Evolutionary conservation across 2,888 invertebrate genomes (phyloP).

Genomic region (Scaptomyza polygonia): DNA sequence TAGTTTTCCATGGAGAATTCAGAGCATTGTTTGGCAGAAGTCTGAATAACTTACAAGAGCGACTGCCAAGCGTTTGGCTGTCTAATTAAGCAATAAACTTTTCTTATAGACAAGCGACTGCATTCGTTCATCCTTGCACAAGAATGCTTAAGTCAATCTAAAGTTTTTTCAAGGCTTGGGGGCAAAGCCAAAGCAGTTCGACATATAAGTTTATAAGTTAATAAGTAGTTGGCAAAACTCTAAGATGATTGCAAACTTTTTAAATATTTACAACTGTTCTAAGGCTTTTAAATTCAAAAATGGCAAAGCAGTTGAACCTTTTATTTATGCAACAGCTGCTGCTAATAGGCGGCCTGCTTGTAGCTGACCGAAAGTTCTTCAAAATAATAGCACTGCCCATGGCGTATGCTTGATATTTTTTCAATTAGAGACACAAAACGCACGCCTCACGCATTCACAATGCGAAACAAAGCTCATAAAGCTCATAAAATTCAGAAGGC

Average conservation of each 20-base stretch:
- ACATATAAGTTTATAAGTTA: constrained; percentile 13
- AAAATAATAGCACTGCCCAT: constrained; percentile 37
- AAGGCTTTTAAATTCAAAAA: not conserved
- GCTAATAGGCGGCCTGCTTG: constrained; percentile 25
- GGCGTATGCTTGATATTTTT: constrained; percentile 64
- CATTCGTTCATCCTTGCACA: not conserved
- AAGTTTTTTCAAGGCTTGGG: constrained; percentile 19
- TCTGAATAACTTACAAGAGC: constrained; percentile 47
- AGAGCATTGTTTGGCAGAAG: constrained; percentile 54
- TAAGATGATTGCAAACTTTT: constrained; percentile 8
- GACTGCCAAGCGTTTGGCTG: constrained; percentile 53
- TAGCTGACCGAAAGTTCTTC: constrained; percentile 37
- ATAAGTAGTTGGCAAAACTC: constrained; percentile 14
- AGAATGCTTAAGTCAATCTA: constrained; percentile 34
- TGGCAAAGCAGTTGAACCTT: not conserved
- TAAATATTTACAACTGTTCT: constrained; percentile 8
- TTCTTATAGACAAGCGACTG: constrained; percentile 49
- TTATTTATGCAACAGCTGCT: constrained; percentile 48
- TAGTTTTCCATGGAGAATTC: constrained; percentile 73
- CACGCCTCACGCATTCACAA: constrained; percentile 73
- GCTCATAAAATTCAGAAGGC: constrained; percentile 67
- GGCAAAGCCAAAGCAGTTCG: constrained; percentile 15
- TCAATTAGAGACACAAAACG: constrained; percentile 66
- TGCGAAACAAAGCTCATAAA: constrained; percentile 61
- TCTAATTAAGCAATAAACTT: constrained; percentile 71